Evolutionary conservation across 2,797 vertebrate species (phyloP), one percentile per base, ranked within the genome.

Genomic region (Xenopus petersii): DNA sequence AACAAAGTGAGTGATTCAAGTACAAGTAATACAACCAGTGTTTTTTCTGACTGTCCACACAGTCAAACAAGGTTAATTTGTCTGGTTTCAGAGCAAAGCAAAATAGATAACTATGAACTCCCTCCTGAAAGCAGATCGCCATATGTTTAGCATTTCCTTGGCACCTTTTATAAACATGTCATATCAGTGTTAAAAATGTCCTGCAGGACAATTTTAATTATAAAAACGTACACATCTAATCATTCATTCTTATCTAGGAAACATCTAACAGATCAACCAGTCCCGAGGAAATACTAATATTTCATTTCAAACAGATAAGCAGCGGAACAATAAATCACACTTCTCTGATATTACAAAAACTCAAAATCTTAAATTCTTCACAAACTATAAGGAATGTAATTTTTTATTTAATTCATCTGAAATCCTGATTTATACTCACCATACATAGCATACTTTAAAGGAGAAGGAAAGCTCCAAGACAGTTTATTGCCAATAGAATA

Each of bases 391-490:
- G 12, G 4, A 33, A 10, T 63, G 1, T 3, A 0, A 12, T 24
- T 60, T 24, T 9, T 24, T 60, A 60, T 26, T 60, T 24, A 60
- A 60, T 60, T 60, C 1, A 24, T 60, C 10, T 26, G 13, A 24
- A 63, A 63, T 36, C 6, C 61, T 63, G 61, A 58, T 74, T 49
- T 67, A 67, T 73, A 73, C 88, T 91, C 87, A 93, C 89, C 91
- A 91, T 73, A 90, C 74, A 71, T 86, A 82, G 90, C 88, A 90
- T 78, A 26, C 82, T 71, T 65, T 73, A 3, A 82, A 56, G 24
- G 84, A n/a, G n/a, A n/a, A n/a, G n/a, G n/a, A n/a, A n/a, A n/a
- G n/a, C n/a, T n/a, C n/a, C n/a, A n/a, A n/a, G n/a, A n/a, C n/a
- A n/a, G n/a, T n/a, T n/a, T n/a, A n/a, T n/a, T n/a, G n/a, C n/a